These are phyloP conservation scores for Colostygia pectinataria DNA, from an alignment of 2,888 invertebrate genomes.

Conservation along the genomic window DNA sequence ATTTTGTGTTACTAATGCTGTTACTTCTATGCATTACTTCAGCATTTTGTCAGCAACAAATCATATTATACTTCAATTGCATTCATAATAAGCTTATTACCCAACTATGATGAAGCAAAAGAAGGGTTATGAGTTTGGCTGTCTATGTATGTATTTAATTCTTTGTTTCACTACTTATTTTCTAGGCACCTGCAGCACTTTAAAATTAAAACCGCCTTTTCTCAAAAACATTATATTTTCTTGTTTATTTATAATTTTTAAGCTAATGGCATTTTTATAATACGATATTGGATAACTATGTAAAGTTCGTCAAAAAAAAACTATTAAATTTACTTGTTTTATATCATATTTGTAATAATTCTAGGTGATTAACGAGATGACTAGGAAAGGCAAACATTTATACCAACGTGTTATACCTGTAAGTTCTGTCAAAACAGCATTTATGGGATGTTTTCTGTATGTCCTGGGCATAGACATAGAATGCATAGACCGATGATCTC, in stretches of 20 bases:
- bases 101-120: neutral
- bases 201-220: no score
- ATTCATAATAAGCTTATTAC: neutral
- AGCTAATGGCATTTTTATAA: no score
- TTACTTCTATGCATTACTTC: neutral
- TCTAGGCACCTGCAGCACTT: no score
- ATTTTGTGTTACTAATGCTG: neutral
- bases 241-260: no score
- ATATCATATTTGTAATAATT: conserved; percentile 35
- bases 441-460: conserved; percentile 9
- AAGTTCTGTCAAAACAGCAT: conserved; percentile 42
- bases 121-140: conserved; percentile 1
- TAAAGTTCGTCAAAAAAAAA: no score
- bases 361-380: conserved; percentile 56
- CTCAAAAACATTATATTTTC: no score
- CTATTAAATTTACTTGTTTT: neutral
- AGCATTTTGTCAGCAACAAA: neutral
- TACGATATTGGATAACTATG: no score
- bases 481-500: no score
- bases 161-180: neutral
- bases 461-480: no score
- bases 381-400: conserved; percentile 56
- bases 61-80: conserved; percentile 1
- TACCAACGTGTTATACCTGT: conserved; percentile 60
- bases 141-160: neutral